These are phyloP conservation scores for Hippocampus mohnikei DNA, from an alignment of 2,113 vertebrate genomes.

Conservation along the genomic window DNA sequence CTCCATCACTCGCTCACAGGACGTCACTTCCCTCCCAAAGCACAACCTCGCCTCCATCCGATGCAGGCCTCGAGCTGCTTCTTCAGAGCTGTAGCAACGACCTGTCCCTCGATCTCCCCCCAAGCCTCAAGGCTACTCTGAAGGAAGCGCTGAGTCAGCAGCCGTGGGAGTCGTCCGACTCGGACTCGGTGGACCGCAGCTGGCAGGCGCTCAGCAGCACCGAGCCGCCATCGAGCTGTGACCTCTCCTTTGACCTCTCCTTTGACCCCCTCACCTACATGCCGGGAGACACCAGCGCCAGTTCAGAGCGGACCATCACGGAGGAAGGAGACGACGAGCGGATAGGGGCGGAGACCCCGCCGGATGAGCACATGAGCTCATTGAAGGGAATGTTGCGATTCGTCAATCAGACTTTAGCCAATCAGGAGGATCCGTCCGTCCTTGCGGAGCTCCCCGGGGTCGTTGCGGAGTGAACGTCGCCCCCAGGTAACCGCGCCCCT, in stretches of 20 bases:
- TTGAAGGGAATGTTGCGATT: slow-evolving; percentile 72
- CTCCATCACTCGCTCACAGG: not conserved
- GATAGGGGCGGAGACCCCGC: slow-evolving; percentile 4
- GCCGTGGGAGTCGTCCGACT: slow-evolving; percentile 34
- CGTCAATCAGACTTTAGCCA: slow-evolving; percentile 71
- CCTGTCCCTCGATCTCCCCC: slow-evolving; percentile 60
- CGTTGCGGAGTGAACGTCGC: not conserved
- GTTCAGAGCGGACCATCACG: not conserved
- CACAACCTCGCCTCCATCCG: not conserved
- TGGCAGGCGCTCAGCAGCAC: slow-evolving; percentile 59
- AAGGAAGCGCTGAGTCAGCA: slow-evolving; percentile 43
- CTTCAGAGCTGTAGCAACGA: slow-evolving; percentile 30
- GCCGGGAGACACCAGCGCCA: slow-evolving; percentile 26
- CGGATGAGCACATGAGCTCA: slow-evolving; percentile 39
- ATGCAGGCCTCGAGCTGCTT: slow-evolving; percentile 15
- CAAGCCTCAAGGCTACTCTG: slow-evolving; percentile 55
- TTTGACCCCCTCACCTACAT: slow-evolving; percentile 74
- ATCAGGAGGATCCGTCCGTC: slow-evolving; percentile 62
- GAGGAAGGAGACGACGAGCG: slow-evolving; percentile 4
- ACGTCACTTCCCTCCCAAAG: not conserved
- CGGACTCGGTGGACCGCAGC: slow-evolving; percentile 22
- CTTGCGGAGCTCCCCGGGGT: slow-evolving; percentile 28
- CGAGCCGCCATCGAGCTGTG: slow-evolving; percentile 41
- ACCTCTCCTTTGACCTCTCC: slow-evolving; percentile 67
- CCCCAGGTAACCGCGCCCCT: slow-evolving; percentile 28